These are phyloP conservation scores for Falco naumanni DNA, from an alignment of 2,797 vertebrate genomes.

Conservation along the genomic window DNA sequence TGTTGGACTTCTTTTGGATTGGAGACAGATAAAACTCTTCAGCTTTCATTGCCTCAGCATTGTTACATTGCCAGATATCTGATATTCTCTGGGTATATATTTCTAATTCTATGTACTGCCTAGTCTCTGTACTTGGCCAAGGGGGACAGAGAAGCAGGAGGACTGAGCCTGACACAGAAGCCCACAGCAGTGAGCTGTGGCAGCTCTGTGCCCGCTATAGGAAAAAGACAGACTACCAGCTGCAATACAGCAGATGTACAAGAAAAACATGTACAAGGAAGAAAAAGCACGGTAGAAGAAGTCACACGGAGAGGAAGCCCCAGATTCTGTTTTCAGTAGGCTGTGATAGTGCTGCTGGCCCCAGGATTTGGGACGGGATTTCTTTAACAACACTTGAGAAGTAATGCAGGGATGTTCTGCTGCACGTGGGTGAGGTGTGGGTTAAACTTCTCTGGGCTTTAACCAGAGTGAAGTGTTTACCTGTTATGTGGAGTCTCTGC, in stretches of 20 bases:
- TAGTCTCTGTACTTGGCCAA: background rate
- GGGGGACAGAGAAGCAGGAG: background rate
- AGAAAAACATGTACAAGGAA: background rate
- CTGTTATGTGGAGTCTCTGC: background rate
- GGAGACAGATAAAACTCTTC: background rate
- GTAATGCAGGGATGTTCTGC: background rate
- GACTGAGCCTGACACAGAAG: background rate
- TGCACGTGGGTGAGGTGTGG: background rate
- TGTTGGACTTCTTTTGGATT: background rate
- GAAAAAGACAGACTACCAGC: background rate
- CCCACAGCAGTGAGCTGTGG: background rate
- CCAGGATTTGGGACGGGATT: background rate
- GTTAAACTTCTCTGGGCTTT: background rate
- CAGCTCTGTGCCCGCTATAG: background rate
- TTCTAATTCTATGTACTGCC: background rate
- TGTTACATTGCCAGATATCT: background rate
- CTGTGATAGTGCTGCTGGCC: background rate
- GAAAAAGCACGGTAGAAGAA: accelerated
- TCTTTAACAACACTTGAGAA: background rate
- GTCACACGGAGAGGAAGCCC: background rate
- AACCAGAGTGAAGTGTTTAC: background rate
- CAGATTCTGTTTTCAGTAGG: background rate
- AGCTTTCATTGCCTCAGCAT: background rate
- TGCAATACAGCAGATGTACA: background rate
- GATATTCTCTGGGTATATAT: background rate